Evolutionary conservation across 2,888 invertebrate species (phyloP), one percentile per base, ranked within the genome.

Genomic region (Lucinisca nassula): DNA sequence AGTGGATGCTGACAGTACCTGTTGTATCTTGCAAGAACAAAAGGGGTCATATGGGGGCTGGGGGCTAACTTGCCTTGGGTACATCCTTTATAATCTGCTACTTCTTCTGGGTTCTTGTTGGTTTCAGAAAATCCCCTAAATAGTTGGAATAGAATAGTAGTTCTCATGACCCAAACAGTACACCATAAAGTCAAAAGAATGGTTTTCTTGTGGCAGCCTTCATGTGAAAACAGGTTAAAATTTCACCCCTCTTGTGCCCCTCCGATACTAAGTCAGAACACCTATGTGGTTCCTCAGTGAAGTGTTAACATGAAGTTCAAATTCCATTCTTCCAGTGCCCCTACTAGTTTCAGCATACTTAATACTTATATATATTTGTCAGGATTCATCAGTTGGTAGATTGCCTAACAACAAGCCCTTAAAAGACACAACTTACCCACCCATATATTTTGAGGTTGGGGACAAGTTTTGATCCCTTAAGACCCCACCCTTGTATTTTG

Each of bases 31-130:
- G 67, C 45, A 79, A 72, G 78, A 77, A 77, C 38, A 21, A 37
- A 37, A 61, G 14, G 30, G 58, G 51, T 67, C 67, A 74, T 49
- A 21, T 24, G 14, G 58, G 80, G 84, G 75, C 38, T 72, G 55
- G 85, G 90, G 83, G 81, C 85, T 80, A 90, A 90, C 90, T 90
- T 90, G 90, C 90, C 90, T 90, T 90, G 90, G 90, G 55, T 82
- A 85, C 74, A 87, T 87, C 90, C 87, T 90, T 87, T 61, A 21
- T 55, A 21, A 58, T 74, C 87, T 82, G 51, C 45, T 35, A 67
- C 45, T 37, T 81, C 84, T 79, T 88, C 88, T 80, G 70, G 55
- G 77, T 81, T 82, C 80, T 84, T 82, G 85, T 84, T 75, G 67
- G 67, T 76, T 84, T 82, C 79, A 84, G 76, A 83, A 85, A 83